phyloP scores from a whole-genome alignment of 37 sponge, comb jelly and placozoan genomes.

The Beroe forskalii region DNA sequence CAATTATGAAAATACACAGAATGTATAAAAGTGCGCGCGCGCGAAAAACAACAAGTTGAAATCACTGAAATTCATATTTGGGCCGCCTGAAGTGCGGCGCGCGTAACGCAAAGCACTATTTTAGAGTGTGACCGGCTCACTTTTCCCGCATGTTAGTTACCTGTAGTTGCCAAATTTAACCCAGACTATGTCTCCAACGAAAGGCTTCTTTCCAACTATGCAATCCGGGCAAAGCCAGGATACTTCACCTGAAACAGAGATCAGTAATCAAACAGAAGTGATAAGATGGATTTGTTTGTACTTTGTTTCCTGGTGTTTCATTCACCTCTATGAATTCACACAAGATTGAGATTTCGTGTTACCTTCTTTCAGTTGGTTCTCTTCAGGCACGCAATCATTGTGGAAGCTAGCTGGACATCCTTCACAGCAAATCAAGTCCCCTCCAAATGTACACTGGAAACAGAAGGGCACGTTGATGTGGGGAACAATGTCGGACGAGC shows the following conservation, averaged over 20 bases:
- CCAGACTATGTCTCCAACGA: slow-evolving; percentile 49
- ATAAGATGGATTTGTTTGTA: too few species aligned
- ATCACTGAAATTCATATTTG: slow-evolving; percentile 25
- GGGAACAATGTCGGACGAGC: neutral
- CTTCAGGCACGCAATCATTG: slow-evolving; percentile 57
- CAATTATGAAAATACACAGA: neutral
- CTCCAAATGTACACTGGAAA: slow-evolving; percentile 66
- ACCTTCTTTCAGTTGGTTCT: slow-evolving; percentile 55
- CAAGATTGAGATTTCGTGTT: too few species aligned
- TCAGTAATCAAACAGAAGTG: neutral
- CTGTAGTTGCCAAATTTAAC: slow-evolving; percentile 50
- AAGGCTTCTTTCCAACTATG: slow-evolving; percentile 58
- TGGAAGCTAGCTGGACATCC: slow-evolving; percentile 53
- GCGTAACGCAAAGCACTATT: neutral
- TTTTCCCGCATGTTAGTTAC: neutral
- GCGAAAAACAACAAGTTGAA: neutral
- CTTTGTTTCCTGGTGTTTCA: too few species aligned
- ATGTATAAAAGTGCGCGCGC: slow-evolving; percentile 23
- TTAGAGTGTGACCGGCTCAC: neutral
- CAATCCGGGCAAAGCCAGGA: slow-evolving; percentile 58
- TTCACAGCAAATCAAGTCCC: slow-evolving; percentile 44
- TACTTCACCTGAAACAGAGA: slow-evolving; percentile 3
- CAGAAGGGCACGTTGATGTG: slow-evolving; percentile 49
- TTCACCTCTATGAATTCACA: too few species aligned
- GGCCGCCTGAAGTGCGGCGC: neutral